Base-by-base conservation (phyloP, 2,113 vertebrate genomes). In the Phyllostomus hastatus region DNA sequence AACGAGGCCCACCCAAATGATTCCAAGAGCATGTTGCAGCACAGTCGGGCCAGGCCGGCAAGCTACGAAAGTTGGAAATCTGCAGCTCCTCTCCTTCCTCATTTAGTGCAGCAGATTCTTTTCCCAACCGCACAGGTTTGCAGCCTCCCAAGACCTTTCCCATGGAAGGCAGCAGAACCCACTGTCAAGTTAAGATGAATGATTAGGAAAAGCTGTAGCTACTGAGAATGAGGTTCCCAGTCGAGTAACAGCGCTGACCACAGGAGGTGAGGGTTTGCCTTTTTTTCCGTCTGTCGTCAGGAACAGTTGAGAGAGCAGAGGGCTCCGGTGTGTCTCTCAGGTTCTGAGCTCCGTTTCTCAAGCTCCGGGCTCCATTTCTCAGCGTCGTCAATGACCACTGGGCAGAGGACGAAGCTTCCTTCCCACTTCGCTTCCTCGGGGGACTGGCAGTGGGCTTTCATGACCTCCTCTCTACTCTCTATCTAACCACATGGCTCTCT, bases 1-100 rank as follows among this genome's bases (percentile, higher is more conserved):
- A 98, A 96, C 90, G 93, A 96, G 96, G 95, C 96, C 98, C 98
- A 97, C 97, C 97, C 97, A 94, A 96, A 96, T 64, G 86, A 91
- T 91, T 98, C 96, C 97, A 96, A 98, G 93, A 96, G 95, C 90
- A 90, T 11, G 0, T 89, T 95, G 94, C 90, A 95, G 79, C 38
- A 93, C 90, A 96, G 95, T 96, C 97, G 98, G 97, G 10, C 16
- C 48, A 87, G 78, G 94, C 95, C 78, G 85, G 93, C 92, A 1
- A 50, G 81, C 95, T 97, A 89, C 80, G 97, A 95, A 93, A 78
- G 75, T 26, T 86, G 86, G 94, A 96, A 83, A 76, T 28, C 80
- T 19, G 0, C 15, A 82, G 66, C 59, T 69, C 76, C 22, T 87
- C 59, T 87, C 48, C 84, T 90, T 83, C 72, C 69, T 43, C 26